Base-by-base conservation (phyloP, 2,888 invertebrate genomes). In the Caenorhabditis zanzibari region DNA sequence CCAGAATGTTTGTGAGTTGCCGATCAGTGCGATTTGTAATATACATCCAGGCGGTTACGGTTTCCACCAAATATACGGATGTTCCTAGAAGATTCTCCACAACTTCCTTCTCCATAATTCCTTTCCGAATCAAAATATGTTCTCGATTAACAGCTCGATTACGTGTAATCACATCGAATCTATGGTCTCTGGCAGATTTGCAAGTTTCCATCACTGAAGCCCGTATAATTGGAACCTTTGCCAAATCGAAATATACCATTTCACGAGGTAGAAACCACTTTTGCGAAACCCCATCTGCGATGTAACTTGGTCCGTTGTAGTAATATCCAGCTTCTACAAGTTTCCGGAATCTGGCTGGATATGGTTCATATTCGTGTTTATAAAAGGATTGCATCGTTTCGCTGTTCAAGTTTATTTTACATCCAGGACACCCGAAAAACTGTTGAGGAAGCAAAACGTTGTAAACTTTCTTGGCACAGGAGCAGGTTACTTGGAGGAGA, bases 11-110 rank as follows among this genome's bases (percentile, higher is more conserved):
- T 28, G 52, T 63, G 19, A 77, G 12, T 22, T 22, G 49, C 54
- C 61, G 19, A 44, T 77, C 77, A 24, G 49, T 28, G 14, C 44
- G 54, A 22, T 61, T 77, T 5, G 35, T 77, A 28, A 77, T 47
- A 38, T 77, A 49, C 77, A 77, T 77, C 77, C 77, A 77, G 2
- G 77, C 77, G 19, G 77, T 77, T 32, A 69, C 77, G 1, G 12
- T 41, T 22, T 77, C 77, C 10, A 63, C 49, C 58, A 77, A 32
- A 19, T 77, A 77, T 5, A 41, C 61, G 3, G 59, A 35, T 10
- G 77, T 77, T 61, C 69, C 77, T 0, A 77, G n/a, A n/a, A 59
- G 19, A 26, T 77, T 63, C 63, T 77, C 77, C 16, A 69, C 52
- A 1, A 24, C 41, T 24, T 63, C 63, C n/a, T 12, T 52, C 9